Base-by-base conservation (phyloP, 2,888 invertebrate species). In the Papilio demoleus region DNA sequence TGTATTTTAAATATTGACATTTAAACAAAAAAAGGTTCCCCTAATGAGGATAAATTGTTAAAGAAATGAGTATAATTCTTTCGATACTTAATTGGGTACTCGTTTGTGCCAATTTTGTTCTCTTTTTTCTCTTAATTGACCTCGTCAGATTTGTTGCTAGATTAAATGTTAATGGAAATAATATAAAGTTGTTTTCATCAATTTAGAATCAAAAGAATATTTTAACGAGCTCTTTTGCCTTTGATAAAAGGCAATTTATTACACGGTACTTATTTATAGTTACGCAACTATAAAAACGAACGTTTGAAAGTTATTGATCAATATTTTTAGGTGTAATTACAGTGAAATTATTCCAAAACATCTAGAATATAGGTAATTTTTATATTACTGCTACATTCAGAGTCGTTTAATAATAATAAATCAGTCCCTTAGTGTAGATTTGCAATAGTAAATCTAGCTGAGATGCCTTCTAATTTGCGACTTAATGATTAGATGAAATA, bases 161-260 rank as follows among this genome's bases (percentile, higher is more conserved):
- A 8, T 64, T 24, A 64, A 58, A 65, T 58, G 27, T 34, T 58
- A 63, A 45, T 24, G 36, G 36, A n/a, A 31, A 34, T 34, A 36
- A 47, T 34, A 31, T 31, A 9, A 56, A 40, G 40, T 24, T 65
- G 40, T 65, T 65, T 58, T 42, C 34, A 58, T 65, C 12, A 53
- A 64, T 58, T 56, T 45, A 4, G 34, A n/a, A 42, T 45, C 31
- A 58, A 65, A 42, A 42, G 40, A 58, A 42, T 56, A 53, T 53
- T 53, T 64, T 64, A 64, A 56, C 40, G 53, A 64, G 53, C 53
- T 19, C 6, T 64, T 64, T 64, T 36, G 27, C n/a, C 64, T 40
- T 64, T 53, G 53, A 53, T 27, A 40, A 27, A 56, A 64, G 64
- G 14, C 12, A 64, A 38, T 19, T 62, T 56, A 31, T 56, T 6